phyloP scores from a whole-genome alignment of 2,113 vertebrate species.

The Crotalus viridis region DNA sequence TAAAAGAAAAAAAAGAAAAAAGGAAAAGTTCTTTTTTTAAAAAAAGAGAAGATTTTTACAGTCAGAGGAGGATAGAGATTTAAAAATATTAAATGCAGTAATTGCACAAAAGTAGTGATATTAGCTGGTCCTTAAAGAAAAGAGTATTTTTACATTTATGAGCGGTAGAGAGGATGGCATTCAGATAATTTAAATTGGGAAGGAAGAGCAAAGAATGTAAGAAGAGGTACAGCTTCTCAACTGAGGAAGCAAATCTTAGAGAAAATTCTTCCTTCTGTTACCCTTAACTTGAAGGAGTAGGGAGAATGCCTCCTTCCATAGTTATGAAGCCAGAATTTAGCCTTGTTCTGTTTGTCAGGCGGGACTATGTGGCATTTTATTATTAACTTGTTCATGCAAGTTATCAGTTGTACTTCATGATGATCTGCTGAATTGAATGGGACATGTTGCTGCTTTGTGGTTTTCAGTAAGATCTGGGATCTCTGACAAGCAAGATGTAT shows the following conservation, averaged over 20 bases:
- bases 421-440: constrained; percentile 4
- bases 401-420: background rate
- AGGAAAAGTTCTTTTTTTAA: constrained; percentile 56
- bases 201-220: constrained; percentile 41
- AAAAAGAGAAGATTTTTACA: constrained; percentile 65
- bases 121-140: constrained; percentile 62
- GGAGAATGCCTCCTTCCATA: constrained; percentile 17
- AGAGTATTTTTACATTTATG: constrained; percentile 64
- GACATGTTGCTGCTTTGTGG: constrained; percentile 3
- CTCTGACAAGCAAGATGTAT: constrained; percentile 19
- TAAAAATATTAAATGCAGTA: constrained; percentile 74
- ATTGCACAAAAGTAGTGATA: constrained; percentile 78
- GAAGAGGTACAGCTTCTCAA: constrained; percentile 49
- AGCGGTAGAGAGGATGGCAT: constrained; percentile 56
- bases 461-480: background rate
- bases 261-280: constrained; percentile 43
- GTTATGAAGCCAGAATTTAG: constrained; percentile 22
- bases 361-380: background rate
- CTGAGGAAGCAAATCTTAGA: constrained; percentile 62
- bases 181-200: constrained; percentile 61
- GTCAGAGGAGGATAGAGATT: constrained; percentile 67
- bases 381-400: background rate
- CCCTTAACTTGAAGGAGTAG: constrained; percentile 23
- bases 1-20: constrained; percentile 66
- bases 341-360: background rate